phyloP scores from a whole-genome alignment of 2,797 vertebrate species.

The Melanotaenia nigrans region DNA sequence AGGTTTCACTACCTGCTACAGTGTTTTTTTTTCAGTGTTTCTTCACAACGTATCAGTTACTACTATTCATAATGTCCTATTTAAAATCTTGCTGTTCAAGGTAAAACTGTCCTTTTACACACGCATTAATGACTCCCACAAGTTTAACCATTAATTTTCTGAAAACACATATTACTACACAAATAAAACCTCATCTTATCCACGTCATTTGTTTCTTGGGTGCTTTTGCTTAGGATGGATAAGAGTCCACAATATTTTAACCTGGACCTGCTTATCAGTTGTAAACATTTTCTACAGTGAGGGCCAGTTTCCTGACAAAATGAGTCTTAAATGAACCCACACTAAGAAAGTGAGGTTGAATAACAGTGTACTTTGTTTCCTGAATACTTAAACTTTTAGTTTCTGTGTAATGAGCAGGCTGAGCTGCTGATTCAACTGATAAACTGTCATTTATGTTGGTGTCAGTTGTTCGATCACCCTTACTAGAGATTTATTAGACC shows the following conservation, averaged over 20 bases:
- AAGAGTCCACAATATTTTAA: background rate
- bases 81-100: background rate
- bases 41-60: slow-evolving; percentile 17
- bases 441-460: background rate
- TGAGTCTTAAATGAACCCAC: background rate
- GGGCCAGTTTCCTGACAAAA: slow-evolving; percentile 10
- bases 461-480: background rate
- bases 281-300: slow-evolving; percentile 40
- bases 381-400: background rate
- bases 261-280: background rate
- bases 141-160: background rate
- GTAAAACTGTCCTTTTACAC: background rate
- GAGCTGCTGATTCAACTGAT: background rate
- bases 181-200: background rate
- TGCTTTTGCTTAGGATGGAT: background rate
- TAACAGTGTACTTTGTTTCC: background rate
- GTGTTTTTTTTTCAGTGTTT: slow-evolving; percentile 35
- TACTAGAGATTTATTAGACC: background rate
- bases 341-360: background rate
- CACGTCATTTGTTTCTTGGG: background rate
- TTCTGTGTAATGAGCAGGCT: background rate
- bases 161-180: slow-evolving; percentile 5
- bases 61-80: background rate
- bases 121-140: slow-evolving; percentile 6
- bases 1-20: slow-evolving; percentile 66